phyloP scores from a whole-genome alignment of 1,140 invertebrate genomes.

The Drosophila punjabiensis region DNA sequence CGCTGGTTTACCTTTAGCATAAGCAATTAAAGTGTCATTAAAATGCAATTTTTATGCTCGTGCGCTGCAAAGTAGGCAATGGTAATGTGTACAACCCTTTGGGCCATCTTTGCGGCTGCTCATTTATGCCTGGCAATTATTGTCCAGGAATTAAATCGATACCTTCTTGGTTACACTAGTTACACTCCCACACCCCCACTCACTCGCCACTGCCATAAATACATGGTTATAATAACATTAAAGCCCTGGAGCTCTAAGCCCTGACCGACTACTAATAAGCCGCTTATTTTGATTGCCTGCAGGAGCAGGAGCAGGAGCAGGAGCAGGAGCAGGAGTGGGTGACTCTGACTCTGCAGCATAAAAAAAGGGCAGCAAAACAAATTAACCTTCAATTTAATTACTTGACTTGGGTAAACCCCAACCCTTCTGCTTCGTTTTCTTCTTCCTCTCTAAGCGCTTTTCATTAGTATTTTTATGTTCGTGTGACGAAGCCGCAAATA shows the following conservation, averaged over 20 bases:
- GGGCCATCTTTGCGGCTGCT: constrained; percentile 14
- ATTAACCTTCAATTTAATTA: constrained; percentile 75
- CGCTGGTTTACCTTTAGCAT: constrained; percentile 21
- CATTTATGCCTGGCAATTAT: constrained; percentile 56
- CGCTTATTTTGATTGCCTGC: constrained; percentile 72
- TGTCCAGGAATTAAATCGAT: constrained; percentile 65
- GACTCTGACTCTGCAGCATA: not conserved
- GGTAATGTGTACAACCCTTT: constrained; percentile 38
- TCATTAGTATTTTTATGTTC: constrained; percentile 57
- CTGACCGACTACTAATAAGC: constrained; percentile 46
- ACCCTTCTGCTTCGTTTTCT: not conserved
- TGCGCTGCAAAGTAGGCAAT: constrained; percentile 65
- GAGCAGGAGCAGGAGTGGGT: not conserved
- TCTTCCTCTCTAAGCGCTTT: constrained; percentile 16
- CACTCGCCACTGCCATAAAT: constrained; percentile 18
- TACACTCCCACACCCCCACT: constrained; percentile 30
- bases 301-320: constrained; percentile 1
- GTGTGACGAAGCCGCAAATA: constrained; percentile 52
- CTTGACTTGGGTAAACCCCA: constrained; percentile 40
- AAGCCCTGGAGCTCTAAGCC: constrained; percentile 19
- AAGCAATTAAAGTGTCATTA: constrained; percentile 71
- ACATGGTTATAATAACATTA: constrained; percentile 73
- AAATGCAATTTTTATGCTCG: constrained; percentile 62
- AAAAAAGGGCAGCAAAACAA: constrained; percentile 36
- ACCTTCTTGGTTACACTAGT: too few species aligned